Base-by-base conservation (phyloP, 2,113 vertebrate genomes). In the Ptilonorhynchus violaceus region DNA sequence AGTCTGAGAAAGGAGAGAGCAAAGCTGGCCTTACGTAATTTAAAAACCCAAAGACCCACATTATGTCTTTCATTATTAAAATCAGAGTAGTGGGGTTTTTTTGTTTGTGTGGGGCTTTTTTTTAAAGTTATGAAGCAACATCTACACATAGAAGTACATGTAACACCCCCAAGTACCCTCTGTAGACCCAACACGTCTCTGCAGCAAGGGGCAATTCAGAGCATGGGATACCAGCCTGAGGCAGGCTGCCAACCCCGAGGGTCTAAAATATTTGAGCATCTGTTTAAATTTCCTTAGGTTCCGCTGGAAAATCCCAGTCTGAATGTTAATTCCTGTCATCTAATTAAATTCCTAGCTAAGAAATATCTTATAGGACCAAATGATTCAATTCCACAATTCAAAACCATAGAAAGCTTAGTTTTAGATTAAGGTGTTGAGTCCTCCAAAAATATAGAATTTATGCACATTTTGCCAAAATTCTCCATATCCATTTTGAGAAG, bases 61-160 rank as follows among this genome's bases (percentile, higher is more conserved):
- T 31, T 46, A 50, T 46, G 56, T 80, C 5, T 68, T 44, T 55
- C 15, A 56, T 31, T 33, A 35, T 15, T 30, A 22, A 66, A 68
- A 24, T 56, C 23, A 56, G n/a, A n/a, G 6, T 39, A 47, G 18
- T 13, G 6, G 0, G 47, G 18, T 46, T 0, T 55, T 18, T 46
- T 37, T 10, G 6, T 33, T 31, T 47, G 68, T 63, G 47, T 25
- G 27, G 3, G 25, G 8, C 10, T 8, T 16, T 42, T 42, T 82
- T 58, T 46, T 56, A 2, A 72, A 39, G 21, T 68, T 49, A 35
- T 7, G 17, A 44, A 30, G 9, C 27, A 73, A 30, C 5, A 5
- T n/a, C 20, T 60, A 50, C 33, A 35, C 1, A 1, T 6, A 77
- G 39, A 85, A 70, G 10, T 15, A 31, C 2, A 20, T 0, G 2